Percentiles rank a stretch among this genome's conserved stretches.
phyloP scores from a whole-genome alignment of 23 tunicate genomes.

The Diplosoma virens region DNA sequence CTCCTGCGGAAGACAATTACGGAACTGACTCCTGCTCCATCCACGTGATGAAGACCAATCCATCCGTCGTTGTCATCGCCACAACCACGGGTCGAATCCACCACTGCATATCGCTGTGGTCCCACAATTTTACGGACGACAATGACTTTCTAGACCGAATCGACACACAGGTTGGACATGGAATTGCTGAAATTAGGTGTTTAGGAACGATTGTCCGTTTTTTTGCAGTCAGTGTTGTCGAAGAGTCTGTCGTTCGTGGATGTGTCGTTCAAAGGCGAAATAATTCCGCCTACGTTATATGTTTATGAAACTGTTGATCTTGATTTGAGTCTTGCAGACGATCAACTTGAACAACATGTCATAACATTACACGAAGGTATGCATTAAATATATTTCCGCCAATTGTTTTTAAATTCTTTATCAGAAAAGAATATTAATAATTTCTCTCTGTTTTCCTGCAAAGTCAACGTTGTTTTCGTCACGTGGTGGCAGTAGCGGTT shows the following conservation, averaged over 20 bases:
- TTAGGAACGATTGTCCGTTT: not conserved
- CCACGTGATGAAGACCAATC: conserved; percentile 56
- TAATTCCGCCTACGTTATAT: conserved; percentile 70
- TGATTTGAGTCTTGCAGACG: conserved; percentile 35
- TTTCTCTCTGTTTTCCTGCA: no score
- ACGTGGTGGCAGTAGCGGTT: no score
- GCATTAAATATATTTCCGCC: no score
- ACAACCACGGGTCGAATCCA: conserved; percentile 73
- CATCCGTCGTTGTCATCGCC: conserved; percentile 75
- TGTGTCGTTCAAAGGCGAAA: conserved; percentile 23
- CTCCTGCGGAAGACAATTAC: conserved; percentile 89
- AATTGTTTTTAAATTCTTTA: no score
- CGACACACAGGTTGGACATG: conserved; percentile 7
- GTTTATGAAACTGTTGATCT: conserved; percentile 88
- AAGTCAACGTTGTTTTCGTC: no score
- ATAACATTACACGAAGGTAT: conserved; percentile 59
- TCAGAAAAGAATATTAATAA: no score
- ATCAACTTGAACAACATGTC: conserved; percentile 28
- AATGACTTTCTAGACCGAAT: not conserved
- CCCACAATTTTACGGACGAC: not conserved
- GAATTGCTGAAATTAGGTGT: not conserved
- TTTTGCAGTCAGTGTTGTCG: conserved; percentile 20
- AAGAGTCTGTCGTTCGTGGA: conserved; percentile 3
- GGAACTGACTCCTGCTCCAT: conserved; percentile 94
- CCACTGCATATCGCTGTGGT: conserved; percentile 79